These are phyloP conservation scores for Sphaeridia pumilis DNA, from an alignment of 2,888 invertebrate genomes.

Conservation along the genomic window DNA sequence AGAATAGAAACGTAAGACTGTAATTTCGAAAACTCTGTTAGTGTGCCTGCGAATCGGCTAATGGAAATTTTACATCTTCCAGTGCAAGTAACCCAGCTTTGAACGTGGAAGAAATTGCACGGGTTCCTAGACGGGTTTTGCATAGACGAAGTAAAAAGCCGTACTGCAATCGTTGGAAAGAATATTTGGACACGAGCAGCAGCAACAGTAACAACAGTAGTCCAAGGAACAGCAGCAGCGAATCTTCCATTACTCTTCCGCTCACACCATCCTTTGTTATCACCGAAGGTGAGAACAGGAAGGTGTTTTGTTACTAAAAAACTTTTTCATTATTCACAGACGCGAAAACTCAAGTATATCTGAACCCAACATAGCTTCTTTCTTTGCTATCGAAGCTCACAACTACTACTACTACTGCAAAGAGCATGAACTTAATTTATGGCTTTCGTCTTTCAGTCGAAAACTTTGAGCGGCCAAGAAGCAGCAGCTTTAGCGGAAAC, in stretches of 20 bases:
- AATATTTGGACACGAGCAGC: neutral
- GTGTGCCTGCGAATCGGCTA: neutral
- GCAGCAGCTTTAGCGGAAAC: conserved; percentile 11
- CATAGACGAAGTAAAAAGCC: neutral
- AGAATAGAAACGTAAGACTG: conserved; percentile 14
- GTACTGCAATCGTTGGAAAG: neutral
- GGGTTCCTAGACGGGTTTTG: neutral
- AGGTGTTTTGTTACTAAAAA: neutral
- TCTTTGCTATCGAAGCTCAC: too few species aligned
- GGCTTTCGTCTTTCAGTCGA: conserved; percentile 3
- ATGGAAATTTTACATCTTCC: neutral
- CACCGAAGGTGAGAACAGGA: conserved; percentile 11
- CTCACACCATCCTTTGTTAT: conserved; percentile 8
- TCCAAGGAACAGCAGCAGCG: conserved; percentile 1
- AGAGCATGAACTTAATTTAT: too few species aligned
- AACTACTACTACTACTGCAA: too few species aligned
- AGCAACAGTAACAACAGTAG: neutral
- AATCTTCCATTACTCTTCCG: conserved; percentile 13
- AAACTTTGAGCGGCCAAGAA: conserved; percentile 8
- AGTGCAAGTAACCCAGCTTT: conserved; percentile 13
- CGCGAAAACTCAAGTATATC: neutral
- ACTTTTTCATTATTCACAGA: too few species aligned
- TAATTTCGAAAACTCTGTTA: neutral
- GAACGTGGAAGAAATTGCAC: conserved; percentile 1
- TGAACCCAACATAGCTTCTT: neutral